Percentiles rank a stretch among this genome's conserved stretches.
These are phyloP conservation scores for Episyrphus balteatus DNA, from an alignment of 1,140 invertebrate species.

Conservation along the genomic window DNA sequence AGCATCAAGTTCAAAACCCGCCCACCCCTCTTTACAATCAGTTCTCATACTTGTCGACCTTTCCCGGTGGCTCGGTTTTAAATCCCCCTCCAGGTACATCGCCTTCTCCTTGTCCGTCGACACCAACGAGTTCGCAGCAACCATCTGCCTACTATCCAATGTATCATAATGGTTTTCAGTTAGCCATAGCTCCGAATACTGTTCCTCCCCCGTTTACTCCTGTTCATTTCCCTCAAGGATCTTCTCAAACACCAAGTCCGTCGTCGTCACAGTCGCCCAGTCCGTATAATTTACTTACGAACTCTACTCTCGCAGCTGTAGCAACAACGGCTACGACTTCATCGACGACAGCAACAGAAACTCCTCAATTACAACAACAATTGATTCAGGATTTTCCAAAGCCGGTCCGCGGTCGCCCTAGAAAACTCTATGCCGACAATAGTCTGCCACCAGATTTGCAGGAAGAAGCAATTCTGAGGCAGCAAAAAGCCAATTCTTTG, in stretches of 20 bases:
- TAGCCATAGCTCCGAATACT: conserved; percentile 28
- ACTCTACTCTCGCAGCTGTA: conserved; percentile 1
- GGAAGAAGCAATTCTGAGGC: conserved; percentile 6
- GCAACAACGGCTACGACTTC: conserved; percentile 8
- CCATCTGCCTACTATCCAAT: conserved; percentile 32
- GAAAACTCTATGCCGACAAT: conserved; percentile 12
- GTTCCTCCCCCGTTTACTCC: conserved; percentile 34
- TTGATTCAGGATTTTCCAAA: conserved; percentile 22
- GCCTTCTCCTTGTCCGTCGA: not conserved
- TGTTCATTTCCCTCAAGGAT: conserved; percentile 19
- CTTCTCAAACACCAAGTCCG: not conserved
- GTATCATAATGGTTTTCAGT: conserved; percentile 36
- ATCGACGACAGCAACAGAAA: conserved; percentile 3
- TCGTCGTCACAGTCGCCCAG: not conserved
- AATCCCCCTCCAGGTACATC: not conserved
- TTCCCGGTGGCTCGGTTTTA: conserved; percentile 14
- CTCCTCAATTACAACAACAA: conserved; percentile 1
- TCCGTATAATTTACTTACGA: conserved; percentile 23
- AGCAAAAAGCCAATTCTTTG: conserved; percentile 23
- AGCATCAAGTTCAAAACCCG: conserved; percentile 20
- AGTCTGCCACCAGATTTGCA: not conserved
- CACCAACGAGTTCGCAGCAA: not conserved
- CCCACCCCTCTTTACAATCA: conserved; percentile 28
- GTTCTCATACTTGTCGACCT: conserved; percentile 31
- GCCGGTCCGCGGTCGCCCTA: conserved; percentile 26